A percentile compares a stretch with the other conserved stretches of the same genome.
These are phyloP conservation scores for Aradophagus sp. DNA, from an alignment of 1,140 invertebrate species.

Conservation along the genomic window DNA sequence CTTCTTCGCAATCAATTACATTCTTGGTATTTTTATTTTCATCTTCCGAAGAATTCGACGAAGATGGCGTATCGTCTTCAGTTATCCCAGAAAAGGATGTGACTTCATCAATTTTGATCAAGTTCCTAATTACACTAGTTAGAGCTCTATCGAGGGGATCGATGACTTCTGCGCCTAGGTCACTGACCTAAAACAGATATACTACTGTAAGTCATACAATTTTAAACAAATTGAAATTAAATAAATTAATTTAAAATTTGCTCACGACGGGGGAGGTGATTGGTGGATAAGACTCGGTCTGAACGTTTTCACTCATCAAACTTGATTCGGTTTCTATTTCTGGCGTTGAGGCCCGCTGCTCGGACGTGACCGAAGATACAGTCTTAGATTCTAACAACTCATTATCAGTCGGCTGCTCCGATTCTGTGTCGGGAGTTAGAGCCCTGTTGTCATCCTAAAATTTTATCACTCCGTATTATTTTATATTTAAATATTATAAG, in stretches of 20 bases:
- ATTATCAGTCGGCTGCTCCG: slow-evolving; percentile 73
- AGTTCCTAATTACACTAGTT: slow-evolving; percentile 68
- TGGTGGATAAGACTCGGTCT: too few relatives aligned
- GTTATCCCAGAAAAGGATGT: slow-evolving; percentile 11
- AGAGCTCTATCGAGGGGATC: slow-evolving; percentile 69
- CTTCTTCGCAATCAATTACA: too few relatives aligned
- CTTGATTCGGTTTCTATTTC: slow-evolving; percentile 71
- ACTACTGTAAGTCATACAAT: too few relatives aligned
- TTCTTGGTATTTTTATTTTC: slow-evolving; percentile 3
- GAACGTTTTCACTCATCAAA: too few relatives aligned
- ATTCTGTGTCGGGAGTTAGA: slow-evolving; percentile 74
- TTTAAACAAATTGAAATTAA: too few relatives aligned
- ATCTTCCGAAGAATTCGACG: background rate
- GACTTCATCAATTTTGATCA: slow-evolving; percentile 63
- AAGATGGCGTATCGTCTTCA: slow-evolving; percentile 15
- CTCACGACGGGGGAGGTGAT: slow-evolving; percentile 35
- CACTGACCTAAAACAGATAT: slow-evolving; percentile 18
- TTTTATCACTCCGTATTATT: too few relatives aligned
- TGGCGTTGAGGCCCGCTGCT: slow-evolving; percentile 70
- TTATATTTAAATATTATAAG: background rate
- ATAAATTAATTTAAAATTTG: slow-evolving; percentile 3
- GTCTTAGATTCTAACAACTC: slow-evolving; percentile 68
- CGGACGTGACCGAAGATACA: slow-evolving; percentile 63
- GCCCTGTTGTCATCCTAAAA: slow-evolving; percentile 69
- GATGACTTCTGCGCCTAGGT: slow-evolving; percentile 39